phyloP scores from a whole-genome alignment of 2,113 vertebrate species.

The Hepsetus odoe region DNA sequence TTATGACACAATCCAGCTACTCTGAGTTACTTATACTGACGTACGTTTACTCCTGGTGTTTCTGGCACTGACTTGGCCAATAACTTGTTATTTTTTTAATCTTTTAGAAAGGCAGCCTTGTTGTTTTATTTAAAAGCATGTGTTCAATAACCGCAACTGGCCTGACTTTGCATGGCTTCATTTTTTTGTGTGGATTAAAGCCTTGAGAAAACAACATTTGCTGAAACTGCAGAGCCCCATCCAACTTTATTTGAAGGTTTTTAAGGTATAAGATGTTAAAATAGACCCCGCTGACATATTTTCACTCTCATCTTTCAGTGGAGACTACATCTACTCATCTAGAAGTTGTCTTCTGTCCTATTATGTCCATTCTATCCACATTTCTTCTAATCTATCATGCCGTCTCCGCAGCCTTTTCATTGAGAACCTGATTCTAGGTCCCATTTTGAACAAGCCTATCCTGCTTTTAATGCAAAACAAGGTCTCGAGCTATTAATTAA shows the following conservation, averaged over 20 bases:
- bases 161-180: neutral
- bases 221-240: neutral
- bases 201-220: neutral
- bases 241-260: neutral
- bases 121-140: neutral
- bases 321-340: neutral
- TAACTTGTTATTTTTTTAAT: too few species aligned
- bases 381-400: slow-evolving; percentile 54
- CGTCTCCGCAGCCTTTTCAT: slow-evolving; percentile 58
- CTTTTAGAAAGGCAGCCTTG: neutral
- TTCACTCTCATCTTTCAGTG: neutral
- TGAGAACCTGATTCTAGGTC: slow-evolving; percentile 69
- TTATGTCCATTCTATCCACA: slow-evolving; percentile 67
- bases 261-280: neutral
- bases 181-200: neutral
- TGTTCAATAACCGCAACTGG: neutral
- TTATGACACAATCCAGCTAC: too few species aligned
- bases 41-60: too few species aligned
- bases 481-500: slow-evolving; percentile 78
- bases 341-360: slow-evolving; percentile 46
- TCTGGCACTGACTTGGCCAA: too few species aligned
- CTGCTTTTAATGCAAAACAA: slow-evolving; percentile 72
- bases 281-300: neutral
- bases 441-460: slow-evolving; percentile 62
- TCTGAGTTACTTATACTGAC: too few species aligned